Evolutionary conservation across 2,113 vertebrate species (phyloP).

Genomic region (Galbula dea): DNA sequence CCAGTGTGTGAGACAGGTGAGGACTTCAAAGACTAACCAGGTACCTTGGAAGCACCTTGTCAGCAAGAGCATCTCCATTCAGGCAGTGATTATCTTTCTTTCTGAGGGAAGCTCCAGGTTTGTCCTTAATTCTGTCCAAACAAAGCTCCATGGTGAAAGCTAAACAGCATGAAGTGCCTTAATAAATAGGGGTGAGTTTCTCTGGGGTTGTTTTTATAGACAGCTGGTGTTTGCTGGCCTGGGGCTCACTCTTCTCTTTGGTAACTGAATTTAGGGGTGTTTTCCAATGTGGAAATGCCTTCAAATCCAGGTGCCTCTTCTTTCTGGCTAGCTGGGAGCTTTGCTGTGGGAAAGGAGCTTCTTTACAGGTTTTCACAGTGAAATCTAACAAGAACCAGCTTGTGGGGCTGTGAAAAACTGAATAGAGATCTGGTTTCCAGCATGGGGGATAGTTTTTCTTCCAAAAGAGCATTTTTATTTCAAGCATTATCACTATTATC

Average conservation of each 20-base stretch:
- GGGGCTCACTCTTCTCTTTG: neutral
- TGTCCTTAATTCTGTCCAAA: neutral
- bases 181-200: neutral
- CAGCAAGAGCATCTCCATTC: neutral
- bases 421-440: neutral
- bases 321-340: neutral
- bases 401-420: neutral
- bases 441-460: neutral
- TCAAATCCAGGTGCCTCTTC: neutral
- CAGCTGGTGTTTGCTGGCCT: neutral
- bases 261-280: neutral
- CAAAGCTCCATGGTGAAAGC: neutral
- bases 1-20: neutral
- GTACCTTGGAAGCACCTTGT: neutral
- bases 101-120: neutral
- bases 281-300: neutral
- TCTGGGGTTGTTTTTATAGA: neutral
- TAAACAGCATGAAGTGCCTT: neutral
- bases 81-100: neutral
- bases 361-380: neutral
- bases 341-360: neutral
- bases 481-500: neutral
- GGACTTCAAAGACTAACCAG: neutral
- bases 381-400: neutral
- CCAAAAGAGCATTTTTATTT: neutral